Base-by-base conservation (phyloP, 2,113 vertebrate genomes). In the Laticauda laticaudata region DNA sequence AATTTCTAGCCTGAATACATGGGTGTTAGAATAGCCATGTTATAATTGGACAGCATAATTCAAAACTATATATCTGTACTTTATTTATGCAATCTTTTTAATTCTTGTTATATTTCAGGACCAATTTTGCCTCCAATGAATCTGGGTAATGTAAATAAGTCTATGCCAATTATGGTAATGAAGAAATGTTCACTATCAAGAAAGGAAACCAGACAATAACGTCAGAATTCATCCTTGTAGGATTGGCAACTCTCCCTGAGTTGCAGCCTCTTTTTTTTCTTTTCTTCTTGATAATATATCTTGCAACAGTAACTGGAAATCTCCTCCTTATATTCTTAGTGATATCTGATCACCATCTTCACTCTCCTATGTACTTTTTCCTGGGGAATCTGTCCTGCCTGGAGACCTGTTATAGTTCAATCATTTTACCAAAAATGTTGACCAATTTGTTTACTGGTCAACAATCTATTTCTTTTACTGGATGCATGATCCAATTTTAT, bases 401-500 rank as follows among this genome's bases (percentile, higher is more conserved):
- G 26, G 90, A 90, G 29, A 75, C 48, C 5, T 90, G 18, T 11
- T 90, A 90, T 7, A 90, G 90, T 21, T 54, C 61, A 53, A 54
- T 48, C 3, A 54, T 90, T 10, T 29, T 90, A 51, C 90, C 90
- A 29, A 34, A 48, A 54, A 39, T 75, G 61, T 51, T 90, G 61
- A 20, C 29, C 90, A 90, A 48, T 75, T 48, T 87, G 24, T 87
- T 87, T 29, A 87, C 11, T 29, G 51, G 51, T 53, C 24, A 87
- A 26, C 53, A 87, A 3, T 29, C 12, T 8, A 53, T 87, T 51
- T 51, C 97, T 53, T 97, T 98, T 85, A 57, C 89, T 57, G 96
- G 94, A 53, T 97, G 96, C 24, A 96, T 97, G 96, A 92, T 64
- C 1, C 96, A 97, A 90, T 93, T 97, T 3, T 97, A 96, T 88